phyloP scores from a whole-genome alignment of 92 coral and sea anemone species.

The Virgularia gustaviana region DNA sequence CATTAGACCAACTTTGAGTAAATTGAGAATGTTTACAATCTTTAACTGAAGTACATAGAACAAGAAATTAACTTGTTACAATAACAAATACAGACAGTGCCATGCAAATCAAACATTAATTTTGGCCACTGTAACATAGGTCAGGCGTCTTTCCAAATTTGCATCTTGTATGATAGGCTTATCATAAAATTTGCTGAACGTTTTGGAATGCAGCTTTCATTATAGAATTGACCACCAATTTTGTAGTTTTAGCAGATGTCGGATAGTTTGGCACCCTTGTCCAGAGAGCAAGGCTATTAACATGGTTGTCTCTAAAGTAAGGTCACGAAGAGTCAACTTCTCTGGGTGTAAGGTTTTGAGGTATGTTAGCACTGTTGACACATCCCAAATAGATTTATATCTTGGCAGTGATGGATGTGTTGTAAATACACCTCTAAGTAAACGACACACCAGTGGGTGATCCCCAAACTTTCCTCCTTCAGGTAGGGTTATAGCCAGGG shows the following conservation, averaged over 20 bases:
- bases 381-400: conserved; percentile 1
- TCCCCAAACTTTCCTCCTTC: conserved; percentile 4
- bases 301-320: conserved; percentile 2
- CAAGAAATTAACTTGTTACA: too few species aligned
- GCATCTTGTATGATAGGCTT: neutral
- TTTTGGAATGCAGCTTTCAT: conserved; percentile 1
- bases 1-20: too few species aligned
- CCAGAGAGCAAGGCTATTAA: conserved; percentile 5
- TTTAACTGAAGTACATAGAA: too few species aligned
- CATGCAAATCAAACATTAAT: too few species aligned
- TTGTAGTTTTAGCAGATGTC: conserved; percentile 1
- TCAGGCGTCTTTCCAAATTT: too few species aligned
- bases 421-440: conserved; percentile 4
- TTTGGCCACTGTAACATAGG: too few species aligned
- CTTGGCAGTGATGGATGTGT: conserved; percentile 7
- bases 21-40: too few species aligned
- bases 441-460: neutral
- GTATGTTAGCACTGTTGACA: neutral
- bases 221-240: neutral
- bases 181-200: conserved; percentile 2
- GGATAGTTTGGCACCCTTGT: neutral
- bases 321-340: neutral
- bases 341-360: neutral
- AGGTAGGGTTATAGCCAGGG: neutral
- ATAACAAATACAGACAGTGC: too few species aligned